phyloP scores from a whole-genome alignment of 2,113 vertebrate genomes.

The Platysternon megacephalum region DNA sequence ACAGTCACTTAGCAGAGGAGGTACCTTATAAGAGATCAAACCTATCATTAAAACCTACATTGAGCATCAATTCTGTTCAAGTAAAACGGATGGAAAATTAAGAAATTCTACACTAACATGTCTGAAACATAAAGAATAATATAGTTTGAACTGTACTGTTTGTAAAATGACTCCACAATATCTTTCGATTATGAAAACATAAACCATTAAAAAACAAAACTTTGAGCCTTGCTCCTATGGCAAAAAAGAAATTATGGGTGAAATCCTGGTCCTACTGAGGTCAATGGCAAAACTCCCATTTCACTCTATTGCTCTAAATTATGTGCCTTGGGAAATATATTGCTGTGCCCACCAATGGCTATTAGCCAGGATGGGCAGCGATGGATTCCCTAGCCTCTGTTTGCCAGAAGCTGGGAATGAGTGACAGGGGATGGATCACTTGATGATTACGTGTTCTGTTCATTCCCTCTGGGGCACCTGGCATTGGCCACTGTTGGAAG shows the following conservation, averaged over 20 bases:
- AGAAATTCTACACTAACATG: accelerated
- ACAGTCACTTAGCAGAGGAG: accelerated
- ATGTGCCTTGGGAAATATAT: not conserved
- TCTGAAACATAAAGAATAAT: not conserved
- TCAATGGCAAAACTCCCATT: not conserved
- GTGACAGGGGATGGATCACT: too few species aligned
- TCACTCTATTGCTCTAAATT: not conserved
- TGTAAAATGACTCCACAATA: not conserved
- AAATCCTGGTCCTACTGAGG: not conserved
- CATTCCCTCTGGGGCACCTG: too few species aligned
- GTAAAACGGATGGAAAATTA: not conserved
- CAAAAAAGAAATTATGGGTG: not conserved
- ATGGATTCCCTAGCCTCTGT: too few species aligned
- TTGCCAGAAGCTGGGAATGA: too few species aligned
- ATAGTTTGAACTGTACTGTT: too few species aligned
- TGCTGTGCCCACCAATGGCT: too few species aligned
- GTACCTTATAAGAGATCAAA: not conserved
- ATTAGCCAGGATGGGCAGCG: too few species aligned
- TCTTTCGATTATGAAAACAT: too few species aligned
- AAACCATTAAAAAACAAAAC: not conserved
- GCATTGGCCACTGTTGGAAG: too few species aligned
- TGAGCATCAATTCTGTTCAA: not conserved
- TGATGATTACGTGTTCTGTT: too few species aligned
- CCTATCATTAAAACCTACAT: not conserved
- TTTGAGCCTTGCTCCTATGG: not conserved